phyloP scores from a whole-genome alignment of 2,888 invertebrate genomes.

The Galeruca laticollis region DNA sequence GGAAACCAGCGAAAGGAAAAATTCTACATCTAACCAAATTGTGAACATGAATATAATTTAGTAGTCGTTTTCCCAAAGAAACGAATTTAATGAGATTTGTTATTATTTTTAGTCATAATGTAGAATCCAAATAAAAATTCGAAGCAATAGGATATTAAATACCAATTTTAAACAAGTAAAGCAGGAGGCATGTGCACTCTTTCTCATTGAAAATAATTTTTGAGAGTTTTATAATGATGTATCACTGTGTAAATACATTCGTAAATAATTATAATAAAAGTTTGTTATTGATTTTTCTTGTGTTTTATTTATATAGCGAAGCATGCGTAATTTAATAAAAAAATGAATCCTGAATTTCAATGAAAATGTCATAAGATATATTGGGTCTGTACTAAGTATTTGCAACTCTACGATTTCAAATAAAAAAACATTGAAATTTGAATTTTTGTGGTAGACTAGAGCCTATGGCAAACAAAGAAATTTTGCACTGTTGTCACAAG shows the following conservation, averaged over 20 bases:
- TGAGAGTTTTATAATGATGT: slow-evolving; percentile 50
- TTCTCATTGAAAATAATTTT: slow-evolving; percentile 43
- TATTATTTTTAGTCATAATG: slow-evolving; percentile 38
- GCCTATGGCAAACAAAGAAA: too few species aligned
- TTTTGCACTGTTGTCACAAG: too few species aligned
- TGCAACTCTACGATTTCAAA: too few species aligned
- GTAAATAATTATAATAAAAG: slow-evolving; percentile 49
- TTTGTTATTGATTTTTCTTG: slow-evolving; percentile 48
- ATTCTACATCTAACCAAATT: background rate
- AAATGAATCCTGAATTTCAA: too few species aligned
- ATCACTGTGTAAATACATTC: slow-evolving; percentile 53
- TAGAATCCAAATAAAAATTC: slow-evolving; percentile 38
- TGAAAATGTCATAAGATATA: too few species aligned
- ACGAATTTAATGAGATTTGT: slow-evolving; percentile 40
- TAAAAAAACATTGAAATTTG: too few species aligned
- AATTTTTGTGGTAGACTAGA: too few species aligned
- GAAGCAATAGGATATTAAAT: slow-evolving; percentile 42
- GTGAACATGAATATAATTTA: background rate
- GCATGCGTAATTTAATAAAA: background rate
- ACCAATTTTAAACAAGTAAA: slow-evolving; percentile 17
- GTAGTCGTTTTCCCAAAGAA: background rate
- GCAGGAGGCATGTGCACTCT: slow-evolving; percentile 42
- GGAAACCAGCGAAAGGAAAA: too few species aligned
- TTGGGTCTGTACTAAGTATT: too few species aligned
- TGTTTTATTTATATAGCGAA: slow-evolving; percentile 20